Percentiles rank a stretch among this genome's conserved stretches.
These are phyloP conservation scores for Rachycentron canadum DNA, from an alignment of 2,797 vertebrate species.

Conservation along the genomic window DNA sequence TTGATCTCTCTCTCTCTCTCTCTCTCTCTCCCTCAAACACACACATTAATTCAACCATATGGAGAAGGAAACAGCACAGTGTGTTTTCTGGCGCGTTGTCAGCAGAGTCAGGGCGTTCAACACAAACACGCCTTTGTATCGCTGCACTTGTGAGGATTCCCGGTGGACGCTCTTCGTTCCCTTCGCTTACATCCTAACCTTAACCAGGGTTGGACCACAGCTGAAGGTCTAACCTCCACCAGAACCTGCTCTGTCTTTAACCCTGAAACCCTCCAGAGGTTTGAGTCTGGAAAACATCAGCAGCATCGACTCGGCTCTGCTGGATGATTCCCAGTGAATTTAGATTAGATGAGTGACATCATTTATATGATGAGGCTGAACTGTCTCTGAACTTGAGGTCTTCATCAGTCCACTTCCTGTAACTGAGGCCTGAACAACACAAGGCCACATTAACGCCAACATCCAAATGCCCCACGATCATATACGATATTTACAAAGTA, in stretches of 20 bases:
- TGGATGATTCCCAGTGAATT: background rate
- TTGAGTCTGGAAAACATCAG: background rate
- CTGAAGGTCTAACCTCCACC: background rate
- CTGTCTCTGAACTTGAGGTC: background rate
- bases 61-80: conserved; percentile 53
- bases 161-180: background rate
- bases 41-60: conserved; percentile 68
- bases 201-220: background rate
- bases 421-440: background rate
- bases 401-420: background rate
- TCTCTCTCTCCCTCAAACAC: background rate
- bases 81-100: conserved; percentile 53
- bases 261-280: background rate
- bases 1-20: conserved; percentile 38
- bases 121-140: conserved; percentile 3
- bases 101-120: conserved; percentile 25
- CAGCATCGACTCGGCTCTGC: background rate
- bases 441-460: no score
- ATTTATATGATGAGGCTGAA: background rate
- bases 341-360: background rate
- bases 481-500: no score
- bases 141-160: conserved; percentile 14
- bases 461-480: no score
- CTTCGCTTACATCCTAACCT: background rate
- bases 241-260: background rate